A percentile compares a stretch with the other conserved stretches of the same genome.
These are phyloP conservation scores for Microctonus brassicae DNA, from an alignment of 2,888 invertebrate genomes.

Conservation along the genomic window DNA sequence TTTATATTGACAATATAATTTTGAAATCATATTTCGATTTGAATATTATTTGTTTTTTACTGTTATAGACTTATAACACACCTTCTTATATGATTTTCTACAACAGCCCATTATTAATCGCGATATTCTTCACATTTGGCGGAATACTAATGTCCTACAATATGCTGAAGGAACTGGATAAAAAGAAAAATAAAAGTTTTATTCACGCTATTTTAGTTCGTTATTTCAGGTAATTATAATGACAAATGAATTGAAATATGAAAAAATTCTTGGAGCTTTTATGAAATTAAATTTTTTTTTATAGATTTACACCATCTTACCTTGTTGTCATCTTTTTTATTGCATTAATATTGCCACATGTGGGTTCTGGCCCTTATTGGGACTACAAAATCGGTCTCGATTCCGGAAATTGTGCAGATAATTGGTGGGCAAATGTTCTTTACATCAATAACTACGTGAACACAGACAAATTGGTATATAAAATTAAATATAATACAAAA, in stretches of 20 bases:
- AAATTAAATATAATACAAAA: too few relatives aligned
- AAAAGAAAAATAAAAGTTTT: slow-evolving; percentile 49
- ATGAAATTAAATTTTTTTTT: too few relatives aligned
- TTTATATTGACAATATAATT: too few relatives aligned
- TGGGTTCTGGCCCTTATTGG: slow-evolving; percentile 84
- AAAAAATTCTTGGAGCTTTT: neutral
- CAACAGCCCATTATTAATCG: slow-evolving; percentile 77
- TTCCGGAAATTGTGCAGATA: slow-evolving; percentile 75
- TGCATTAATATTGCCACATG: slow-evolving; percentile 78
- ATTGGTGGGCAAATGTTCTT: slow-evolving; percentile 83
- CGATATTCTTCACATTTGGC: slow-evolving; percentile 79
- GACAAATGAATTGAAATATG: too few relatives aligned
- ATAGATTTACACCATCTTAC: slow-evolving; percentile 82
- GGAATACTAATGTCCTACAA: slow-evolving; percentile 71
- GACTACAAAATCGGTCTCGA: slow-evolving; percentile 69
- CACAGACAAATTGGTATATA: slow-evolving; percentile 74
- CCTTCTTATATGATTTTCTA: slow-evolving; percentile 77
- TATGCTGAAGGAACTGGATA: slow-evolving; percentile 52
- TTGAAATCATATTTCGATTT: too few relatives aligned
- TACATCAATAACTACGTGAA: slow-evolving; percentile 82
- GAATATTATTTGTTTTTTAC: too few relatives aligned
- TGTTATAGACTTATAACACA: slow-evolving; percentile 73
- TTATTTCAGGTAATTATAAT: slow-evolving; percentile 51
- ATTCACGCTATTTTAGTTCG: slow-evolving; percentile 46
- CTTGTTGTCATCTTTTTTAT: slow-evolving; percentile 80